Evolutionary conservation across 1,140 invertebrate species (phyloP), one percentile per base, ranked within the genome.

Genomic region (Trichonephila inaurata): DNA sequence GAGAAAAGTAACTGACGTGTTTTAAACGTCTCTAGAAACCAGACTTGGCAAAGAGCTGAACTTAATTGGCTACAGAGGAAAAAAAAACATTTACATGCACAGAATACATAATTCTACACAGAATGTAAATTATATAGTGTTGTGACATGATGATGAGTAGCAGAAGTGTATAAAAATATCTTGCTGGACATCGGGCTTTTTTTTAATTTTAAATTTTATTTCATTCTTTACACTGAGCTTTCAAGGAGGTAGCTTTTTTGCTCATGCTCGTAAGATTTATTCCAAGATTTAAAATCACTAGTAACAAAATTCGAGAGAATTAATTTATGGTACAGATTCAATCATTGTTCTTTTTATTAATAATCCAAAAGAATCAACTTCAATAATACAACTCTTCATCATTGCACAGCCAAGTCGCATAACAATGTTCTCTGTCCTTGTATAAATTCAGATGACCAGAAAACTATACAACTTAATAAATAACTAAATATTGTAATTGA

Each of bases 401-500:
- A 93, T 93, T 93, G 92, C 92, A 89, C 85, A 89, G 92, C 62
- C 85, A 88, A 77, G 91, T 93, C 91, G 60, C 60, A 58, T 77
- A 87, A n/a, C 72, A 77, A 89, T 58, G 51, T 81, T 66, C 7
- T 10, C 51, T 51, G 5, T 51, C 51, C 51, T 51, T 51, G 51
- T 51, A n/a, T n/a, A 58, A 24, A 72, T 60, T 33, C 33, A 62
- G 21, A n/a, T 83, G 33, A 33, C 51, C 40, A 40, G 21, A 14
- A 28, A n/a, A 51, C 21, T 58, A 40, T 83, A 40, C 33, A 58
- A 33, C 6, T 4, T 83, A 21, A 51, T 58, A 83, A 83, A 83
- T 40, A 85, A 85, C 10, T 33, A 58, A 85, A 2, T 60, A 60
- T 58, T 77, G 72, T 4, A n/a, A 66, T n/a, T 66, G 24, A n/a